phyloP scores from a whole-genome alignment of 2,797 vertebrate species.

The Gastrophryne carolinensis region DNA sequence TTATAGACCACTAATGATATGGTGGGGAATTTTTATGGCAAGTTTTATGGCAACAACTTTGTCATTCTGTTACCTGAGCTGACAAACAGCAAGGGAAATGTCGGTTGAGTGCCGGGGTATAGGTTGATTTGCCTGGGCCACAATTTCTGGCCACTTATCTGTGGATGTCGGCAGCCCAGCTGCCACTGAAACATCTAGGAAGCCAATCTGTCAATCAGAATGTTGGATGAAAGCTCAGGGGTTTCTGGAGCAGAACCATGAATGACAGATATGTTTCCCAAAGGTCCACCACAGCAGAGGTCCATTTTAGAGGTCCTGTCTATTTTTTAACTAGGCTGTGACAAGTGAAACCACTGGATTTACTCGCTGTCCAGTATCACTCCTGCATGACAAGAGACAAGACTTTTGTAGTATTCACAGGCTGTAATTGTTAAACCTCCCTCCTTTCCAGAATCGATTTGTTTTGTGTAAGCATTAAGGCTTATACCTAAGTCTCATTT shows the following conservation, averaged over 20 bases:
- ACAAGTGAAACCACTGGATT: neutral
- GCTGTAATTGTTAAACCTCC: neutral
- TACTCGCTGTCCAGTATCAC: neutral
- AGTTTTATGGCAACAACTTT: neutral
- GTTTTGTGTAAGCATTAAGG: too few relatives aligned
- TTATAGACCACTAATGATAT: conserved; percentile 28
- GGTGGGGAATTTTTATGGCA: conserved; percentile 29
- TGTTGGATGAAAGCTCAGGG: conserved; percentile 1
- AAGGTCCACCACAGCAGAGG: neutral
- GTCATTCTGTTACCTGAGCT: neutral
- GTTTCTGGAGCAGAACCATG: conserved; percentile 22
- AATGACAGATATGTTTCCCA: conserved; percentile 23
- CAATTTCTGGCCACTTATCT: neutral
- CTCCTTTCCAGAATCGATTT: too few relatives aligned
- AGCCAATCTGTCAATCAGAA: conserved; percentile 16
- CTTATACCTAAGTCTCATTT: too few relatives aligned
- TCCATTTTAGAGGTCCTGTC: conserved; percentile 8
- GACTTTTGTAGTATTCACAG: neutral
- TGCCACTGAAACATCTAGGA: conserved; percentile 1
- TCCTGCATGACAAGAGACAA: neutral
- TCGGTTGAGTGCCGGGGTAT: neutral
- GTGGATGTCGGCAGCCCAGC: neutral
- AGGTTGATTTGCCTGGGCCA: neutral
- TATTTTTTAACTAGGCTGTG: neutral
- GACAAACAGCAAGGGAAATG: neutral